Base-by-base conservation (phyloP, 2,113 vertebrate genomes). In the Sakesphorus luctuosus region DNA sequence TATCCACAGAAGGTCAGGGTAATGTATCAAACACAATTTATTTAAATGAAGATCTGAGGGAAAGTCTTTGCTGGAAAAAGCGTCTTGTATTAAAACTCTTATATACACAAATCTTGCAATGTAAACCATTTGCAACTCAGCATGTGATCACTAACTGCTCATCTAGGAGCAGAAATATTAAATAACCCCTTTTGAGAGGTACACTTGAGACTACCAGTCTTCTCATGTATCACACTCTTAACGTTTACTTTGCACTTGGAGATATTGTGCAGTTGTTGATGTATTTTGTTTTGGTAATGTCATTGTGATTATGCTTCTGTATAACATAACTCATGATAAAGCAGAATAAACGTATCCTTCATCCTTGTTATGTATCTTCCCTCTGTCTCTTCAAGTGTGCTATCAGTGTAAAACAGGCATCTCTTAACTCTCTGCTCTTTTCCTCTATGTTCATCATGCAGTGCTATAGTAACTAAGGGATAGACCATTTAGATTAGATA, bases 341-440 rank as follows among this genome's bases (percentile, higher is more conserved):
- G 67, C 38, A 89, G 89, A 94, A 92, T 90, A 95, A 97, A 82
- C 66, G 29, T 29, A 82, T 83, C 67, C 36, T 90, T 96, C 68
- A 76, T 58, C 25, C 33, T 90, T 59, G 67, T 84, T 93, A 59
- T 35, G 58, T 87, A 83, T 91, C 59, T 87, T 85, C 29, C n/a
- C 53, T 78, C 58, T 66, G 44, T 65, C 71, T 82, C 36, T 94
- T 92, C 23, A 59, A 84, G 85, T 69, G 53, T 44, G 67, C 38
- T 91, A 71, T 90, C 71, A 78, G 68, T 63, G 67, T 90, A 61
- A 91, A 95, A 5, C 75, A 95, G 73, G 61, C 24, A 59, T 63
- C 59, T 88, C 46, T 65, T 76, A 79, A 76, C 59, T 72, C 36
- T 10, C 40, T 72, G 7, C 46, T 29, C 33, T 85, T 84, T 91